phyloP scores from a whole-genome alignment of 2,113 vertebrate species.

The Zootoca vivipara region DNA sequence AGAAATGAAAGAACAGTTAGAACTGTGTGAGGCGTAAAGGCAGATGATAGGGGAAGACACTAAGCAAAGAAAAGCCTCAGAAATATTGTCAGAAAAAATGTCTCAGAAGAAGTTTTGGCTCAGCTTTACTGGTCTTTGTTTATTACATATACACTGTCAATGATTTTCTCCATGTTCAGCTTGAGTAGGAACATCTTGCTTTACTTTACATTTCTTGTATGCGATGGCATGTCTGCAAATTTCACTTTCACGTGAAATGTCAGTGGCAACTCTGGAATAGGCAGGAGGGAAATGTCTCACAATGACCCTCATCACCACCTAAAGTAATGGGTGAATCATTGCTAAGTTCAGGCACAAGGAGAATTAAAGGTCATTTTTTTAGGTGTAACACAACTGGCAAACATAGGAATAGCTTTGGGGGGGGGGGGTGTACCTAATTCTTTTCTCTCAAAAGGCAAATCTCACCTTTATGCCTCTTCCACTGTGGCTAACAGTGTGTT shows the following conservation, averaged over 20 bases:
- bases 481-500: not conserved
- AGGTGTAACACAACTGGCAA: not conserved
- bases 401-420: not conserved
- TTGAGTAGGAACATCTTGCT: not conserved
- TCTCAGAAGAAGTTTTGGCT: not conserved
- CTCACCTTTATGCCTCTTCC: not conserved
- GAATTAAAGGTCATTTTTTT: not conserved
- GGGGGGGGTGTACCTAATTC: not conserved
- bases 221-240: not conserved
- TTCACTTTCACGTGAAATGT: not conserved
- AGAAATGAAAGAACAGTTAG: too few relatives aligned
- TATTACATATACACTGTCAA: not conserved
- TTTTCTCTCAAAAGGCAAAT: not conserved
- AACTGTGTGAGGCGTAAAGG: too few relatives aligned
- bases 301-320: not conserved
- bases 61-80: not conserved
- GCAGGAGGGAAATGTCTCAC: not conserved
- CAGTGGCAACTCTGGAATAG: not conserved
- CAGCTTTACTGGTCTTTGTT: not conserved
- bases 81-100: not conserved
- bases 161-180: not conserved
- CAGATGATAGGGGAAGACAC: too few relatives aligned
- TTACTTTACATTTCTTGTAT: not conserved
- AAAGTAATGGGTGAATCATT: not conserved
- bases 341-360: constrained; percentile 15